A percentile compares a stretch with the other conserved stretches of the same genome.
Evolutionary conservation across 2,888 invertebrate species (phyloP).

Genomic region (Tuberolachnus salignus): DNA sequence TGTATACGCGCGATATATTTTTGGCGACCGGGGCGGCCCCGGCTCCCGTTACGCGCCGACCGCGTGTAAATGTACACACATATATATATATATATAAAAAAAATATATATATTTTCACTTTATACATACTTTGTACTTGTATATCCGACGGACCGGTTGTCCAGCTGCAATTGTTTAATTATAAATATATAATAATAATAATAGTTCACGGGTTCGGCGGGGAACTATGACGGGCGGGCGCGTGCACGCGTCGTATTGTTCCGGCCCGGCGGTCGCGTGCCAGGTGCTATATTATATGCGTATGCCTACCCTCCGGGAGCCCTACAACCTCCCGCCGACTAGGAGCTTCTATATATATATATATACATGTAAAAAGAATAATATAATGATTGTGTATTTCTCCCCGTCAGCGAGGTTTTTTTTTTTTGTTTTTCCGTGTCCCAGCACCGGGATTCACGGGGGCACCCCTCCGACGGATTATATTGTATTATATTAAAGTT

Average conservation of each 20-base stretch:
- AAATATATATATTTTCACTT: no score
- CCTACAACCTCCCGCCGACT: background rate
- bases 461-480: slow-evolving; percentile 29
- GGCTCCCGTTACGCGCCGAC: slow-evolving; percentile 49
- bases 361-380: no score
- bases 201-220: slow-evolving; percentile 44
- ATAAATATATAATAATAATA: slow-evolving; percentile 29
- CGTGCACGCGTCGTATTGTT: slow-evolving; percentile 39
- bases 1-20: background rate
- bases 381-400: background rate
- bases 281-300: no score
- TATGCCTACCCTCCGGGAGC: no score
- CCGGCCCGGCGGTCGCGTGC: slow-evolving; percentile 55
- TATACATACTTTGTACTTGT: no score
- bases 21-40: background rate
- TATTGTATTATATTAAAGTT: no score
- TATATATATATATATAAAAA: no score
- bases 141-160: slow-evolving; percentile 43
- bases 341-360: background rate
- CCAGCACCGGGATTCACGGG: slow-evolving; percentile 23
- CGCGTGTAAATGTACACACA: no score
- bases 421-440: slow-evolving; percentile 27
- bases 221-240: slow-evolving; percentile 40
- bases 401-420: background rate
- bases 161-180: slow-evolving; percentile 55